phyloP scores from a whole-genome alignment of 2,888 invertebrate species.

The Tuta absoluta region DNA sequence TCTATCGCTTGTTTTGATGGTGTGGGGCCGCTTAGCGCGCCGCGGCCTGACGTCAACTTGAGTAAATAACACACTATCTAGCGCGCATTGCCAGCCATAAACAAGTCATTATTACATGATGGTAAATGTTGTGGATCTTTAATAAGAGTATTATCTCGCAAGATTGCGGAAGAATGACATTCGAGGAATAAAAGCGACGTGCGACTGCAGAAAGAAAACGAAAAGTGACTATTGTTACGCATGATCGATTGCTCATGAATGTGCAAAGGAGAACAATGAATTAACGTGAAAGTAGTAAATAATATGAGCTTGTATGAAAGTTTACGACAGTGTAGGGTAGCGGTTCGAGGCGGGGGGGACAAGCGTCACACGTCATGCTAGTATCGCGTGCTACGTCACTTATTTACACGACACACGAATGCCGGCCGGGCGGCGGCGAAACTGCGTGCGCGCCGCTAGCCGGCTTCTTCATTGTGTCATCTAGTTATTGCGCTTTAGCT shows the following conservation, averaged over 20 bases:
- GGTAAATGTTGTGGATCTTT: background rate
- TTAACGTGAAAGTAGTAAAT: slow-evolving; percentile 33
- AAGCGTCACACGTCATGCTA: slow-evolving; percentile 53
- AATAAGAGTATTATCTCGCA: slow-evolving; percentile 1
- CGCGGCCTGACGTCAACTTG: slow-evolving; percentile 28
- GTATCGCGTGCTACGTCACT: slow-evolving; percentile 66
- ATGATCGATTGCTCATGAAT: slow-evolving; percentile 19
- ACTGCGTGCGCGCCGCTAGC: slow-evolving; percentile 30
- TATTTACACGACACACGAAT: slow-evolving; percentile 45
- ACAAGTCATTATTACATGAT: slow-evolving; percentile 13
- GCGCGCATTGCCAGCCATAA: slow-evolving; percentile 20
- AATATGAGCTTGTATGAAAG: slow-evolving; percentile 27
- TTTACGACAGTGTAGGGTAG: slow-evolving; percentile 22
- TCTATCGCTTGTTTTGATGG: slow-evolving; percentile 55
- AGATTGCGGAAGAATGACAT: slow-evolving; percentile 17
- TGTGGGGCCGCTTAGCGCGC: slow-evolving; percentile 29
- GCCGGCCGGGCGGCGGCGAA: slow-evolving; percentile 3
- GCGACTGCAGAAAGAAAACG: slow-evolving; percentile 9
- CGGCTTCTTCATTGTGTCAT: slow-evolving; percentile 60
- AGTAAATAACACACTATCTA: slow-evolving; percentile 29
- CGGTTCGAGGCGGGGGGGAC: slow-evolving; percentile 30
- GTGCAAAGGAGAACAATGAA: slow-evolving; percentile 27
- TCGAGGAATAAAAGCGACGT: background rate
- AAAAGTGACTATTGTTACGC: slow-evolving; percentile 11
- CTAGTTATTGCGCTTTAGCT: slow-evolving; percentile 39